These are phyloP conservation scores for Diarsia brunnea DNA, from an alignment of 2,888 invertebrate genomes.

Conservation along the genomic window DNA sequence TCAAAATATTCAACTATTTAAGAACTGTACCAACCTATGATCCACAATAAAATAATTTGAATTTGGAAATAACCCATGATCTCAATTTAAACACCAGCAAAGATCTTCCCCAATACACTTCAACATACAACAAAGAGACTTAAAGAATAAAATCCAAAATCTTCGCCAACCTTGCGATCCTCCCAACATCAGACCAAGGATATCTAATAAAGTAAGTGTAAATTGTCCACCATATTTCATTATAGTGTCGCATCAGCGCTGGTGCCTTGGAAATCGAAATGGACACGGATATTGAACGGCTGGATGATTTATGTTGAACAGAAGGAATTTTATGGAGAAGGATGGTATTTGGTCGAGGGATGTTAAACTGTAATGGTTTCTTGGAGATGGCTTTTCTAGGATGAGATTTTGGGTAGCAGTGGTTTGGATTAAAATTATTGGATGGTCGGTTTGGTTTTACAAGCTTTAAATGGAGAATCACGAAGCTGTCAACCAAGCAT, in stretches of 20 bases:
- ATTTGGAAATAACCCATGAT: too few species aligned
- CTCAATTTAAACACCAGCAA: too few species aligned
- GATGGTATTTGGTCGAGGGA: conserved; percentile 13
- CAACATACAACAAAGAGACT: conserved; percentile 27
- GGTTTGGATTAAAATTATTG: background rate
- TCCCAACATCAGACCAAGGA: conserved; percentile 41
- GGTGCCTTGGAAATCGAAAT: conserved; percentile 62
- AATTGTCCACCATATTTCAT: conserved; percentile 69
- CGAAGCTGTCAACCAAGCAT: too few species aligned
- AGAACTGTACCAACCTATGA: too few species aligned
- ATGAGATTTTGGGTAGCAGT: background rate
- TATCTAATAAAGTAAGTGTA: conserved; percentile 65
- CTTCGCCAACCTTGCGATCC: conserved; percentile 45
- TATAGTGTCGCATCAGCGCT: conserved; percentile 65
- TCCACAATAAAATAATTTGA: too few species aligned
- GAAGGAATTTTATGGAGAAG: conserved; percentile 46
- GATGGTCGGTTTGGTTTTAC: too few species aligned
- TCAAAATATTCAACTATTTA: too few species aligned
- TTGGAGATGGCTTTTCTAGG: conserved; percentile 23
- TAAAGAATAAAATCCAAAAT: conserved; percentile 47
- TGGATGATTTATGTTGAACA: conserved; percentile 60
- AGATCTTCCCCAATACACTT: conserved; percentile 9
- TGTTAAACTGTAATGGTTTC: conserved; percentile 26
- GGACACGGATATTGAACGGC: conserved; percentile 62
- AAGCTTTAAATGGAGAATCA: too few species aligned